These are phyloP conservation scores for Drosophila infuscata DNA, from an alignment of 2,888 invertebrate genomes.

Conservation along the genomic window DNA sequence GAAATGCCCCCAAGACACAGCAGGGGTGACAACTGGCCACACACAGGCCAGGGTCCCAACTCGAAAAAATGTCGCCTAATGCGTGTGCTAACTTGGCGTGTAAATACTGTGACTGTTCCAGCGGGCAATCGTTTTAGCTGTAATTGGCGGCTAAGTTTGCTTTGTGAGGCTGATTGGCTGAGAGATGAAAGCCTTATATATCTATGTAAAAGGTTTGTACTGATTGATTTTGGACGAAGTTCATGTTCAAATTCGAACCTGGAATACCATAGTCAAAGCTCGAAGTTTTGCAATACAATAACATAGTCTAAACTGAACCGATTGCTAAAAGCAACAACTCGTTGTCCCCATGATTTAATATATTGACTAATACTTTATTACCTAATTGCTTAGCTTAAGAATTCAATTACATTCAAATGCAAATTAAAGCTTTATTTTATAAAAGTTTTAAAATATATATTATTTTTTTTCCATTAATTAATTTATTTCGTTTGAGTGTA, in stretches of 20 bases:
- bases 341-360: not conserved
- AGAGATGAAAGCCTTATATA: not conserved
- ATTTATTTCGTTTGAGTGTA: not conserved
- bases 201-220: not conserved
- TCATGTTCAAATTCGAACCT: not conserved
- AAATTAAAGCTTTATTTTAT: not conserved
- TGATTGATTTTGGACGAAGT: not conserved
- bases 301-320: not conserved
- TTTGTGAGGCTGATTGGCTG: not conserved
- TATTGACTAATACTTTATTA: not conserved
- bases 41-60: conserved; percentile 32
- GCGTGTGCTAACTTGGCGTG: conserved; percentile 38
- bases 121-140: not conserved
- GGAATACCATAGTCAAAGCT: not conserved
- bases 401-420: not conserved
- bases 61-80: conserved; percentile 35
- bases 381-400: not conserved
- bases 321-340: too few species aligned
- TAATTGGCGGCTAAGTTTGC: not conserved
- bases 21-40: conserved; percentile 20
- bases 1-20: conserved; percentile 57
- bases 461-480: not conserved
- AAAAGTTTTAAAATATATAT: not conserved
- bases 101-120: conserved; percentile 44
- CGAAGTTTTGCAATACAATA: not conserved